A percentile compares a stretch with the other conserved stretches of the same genome.
These are phyloP conservation scores for Podarcis muralis DNA, from an alignment of 2,113 vertebrate genomes.

Conservation along the genomic window DNA sequence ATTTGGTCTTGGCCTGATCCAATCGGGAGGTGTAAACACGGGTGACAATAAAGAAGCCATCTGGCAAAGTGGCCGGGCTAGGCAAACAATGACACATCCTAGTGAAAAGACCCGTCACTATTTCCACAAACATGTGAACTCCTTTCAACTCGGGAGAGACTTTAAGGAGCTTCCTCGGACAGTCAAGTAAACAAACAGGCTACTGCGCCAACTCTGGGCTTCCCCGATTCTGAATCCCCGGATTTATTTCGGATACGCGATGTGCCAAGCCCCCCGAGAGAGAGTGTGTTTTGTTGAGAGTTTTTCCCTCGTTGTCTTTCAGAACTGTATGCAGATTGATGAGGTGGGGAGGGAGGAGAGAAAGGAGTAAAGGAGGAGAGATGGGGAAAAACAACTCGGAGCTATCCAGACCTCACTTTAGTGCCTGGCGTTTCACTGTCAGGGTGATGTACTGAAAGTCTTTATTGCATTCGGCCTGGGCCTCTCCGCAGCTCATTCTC, in stretches of 20 bases:
- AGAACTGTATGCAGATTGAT: slow-evolving; percentile 73
- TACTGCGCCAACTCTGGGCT: not conserved
- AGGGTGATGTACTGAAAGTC: slow-evolving; percentile 98
- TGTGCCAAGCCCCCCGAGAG: not conserved
- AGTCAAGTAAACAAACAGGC: slow-evolving; percentile 88
- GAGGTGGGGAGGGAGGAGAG: slow-evolving; percentile 26
- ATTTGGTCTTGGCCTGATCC: slow-evolving; percentile 96
- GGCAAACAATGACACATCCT: slow-evolving; percentile 96
- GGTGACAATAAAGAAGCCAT: slow-evolving; percentile 97
- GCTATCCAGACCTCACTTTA: slow-evolving; percentile 92
- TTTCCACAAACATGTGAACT: slow-evolving; percentile 98
- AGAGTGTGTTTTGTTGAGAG: not conserved
- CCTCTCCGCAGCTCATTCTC: slow-evolving; percentile 95
- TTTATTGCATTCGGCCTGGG: slow-evolving; percentile 98
- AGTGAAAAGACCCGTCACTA: slow-evolving; percentile 96
- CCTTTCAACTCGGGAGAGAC: slow-evolving; percentile 85
- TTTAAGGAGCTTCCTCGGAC: slow-evolving; percentile 88
- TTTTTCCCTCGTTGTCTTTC: slow-evolving; percentile 61
- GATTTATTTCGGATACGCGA: no score
- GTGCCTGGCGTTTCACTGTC: slow-evolving; percentile 90
- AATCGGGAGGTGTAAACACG: slow-evolving; percentile 94
- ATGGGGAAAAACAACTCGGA: slow-evolving; percentile 73
- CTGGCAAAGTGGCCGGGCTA: slow-evolving; percentile 92
- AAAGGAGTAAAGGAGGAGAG: slow-evolving; percentile 55
- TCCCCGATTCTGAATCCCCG: not conserved